A percentile compares a stretch with the other conserved stretches of the same genome.
phyloP scores from a whole-genome alignment of 2,797 vertebrate genomes.

The Mus minutoides region DNA sequence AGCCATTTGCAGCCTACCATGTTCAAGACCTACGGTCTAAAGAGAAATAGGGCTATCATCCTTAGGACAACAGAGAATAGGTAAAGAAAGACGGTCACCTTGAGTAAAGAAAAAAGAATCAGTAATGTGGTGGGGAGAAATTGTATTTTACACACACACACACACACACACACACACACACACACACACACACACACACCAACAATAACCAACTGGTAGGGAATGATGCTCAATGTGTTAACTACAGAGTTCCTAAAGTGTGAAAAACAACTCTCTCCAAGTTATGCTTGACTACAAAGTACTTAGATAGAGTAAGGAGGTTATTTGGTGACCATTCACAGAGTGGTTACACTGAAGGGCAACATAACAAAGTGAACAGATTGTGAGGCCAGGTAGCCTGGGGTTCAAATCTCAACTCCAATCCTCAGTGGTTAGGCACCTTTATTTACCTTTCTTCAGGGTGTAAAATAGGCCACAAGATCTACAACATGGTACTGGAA shows the following conservation, averaged over 20 bases:
- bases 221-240: conserved; percentile 26
- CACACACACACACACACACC: no score
- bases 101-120: not conserved
- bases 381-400: not conserved
- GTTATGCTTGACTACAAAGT: conserved; percentile 21
- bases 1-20: not conserved
- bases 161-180: no score
- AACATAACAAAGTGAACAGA: not conserved
- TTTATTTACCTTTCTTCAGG: conserved; percentile 14
- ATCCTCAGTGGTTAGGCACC: not conserved
- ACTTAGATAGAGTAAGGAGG: not conserved
- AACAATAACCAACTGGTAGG: not conserved
- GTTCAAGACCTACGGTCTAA: not conserved
- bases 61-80: not conserved
- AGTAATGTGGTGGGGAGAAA: not conserved
- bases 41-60: not conserved
- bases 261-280: not conserved
- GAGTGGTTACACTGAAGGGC: not conserved
- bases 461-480: not conserved
- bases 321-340: not conserved
- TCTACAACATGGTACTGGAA: not conserved
- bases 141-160: not conserved
- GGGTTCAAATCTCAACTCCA: not conserved
- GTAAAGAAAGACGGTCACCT: not conserved
- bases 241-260: conserved; percentile 24